A percentile compares a stretch with the other conserved stretches of the same genome.
phyloP scores from a whole-genome alignment of 2,888 invertebrate species.

The Cenopis cana region DNA sequence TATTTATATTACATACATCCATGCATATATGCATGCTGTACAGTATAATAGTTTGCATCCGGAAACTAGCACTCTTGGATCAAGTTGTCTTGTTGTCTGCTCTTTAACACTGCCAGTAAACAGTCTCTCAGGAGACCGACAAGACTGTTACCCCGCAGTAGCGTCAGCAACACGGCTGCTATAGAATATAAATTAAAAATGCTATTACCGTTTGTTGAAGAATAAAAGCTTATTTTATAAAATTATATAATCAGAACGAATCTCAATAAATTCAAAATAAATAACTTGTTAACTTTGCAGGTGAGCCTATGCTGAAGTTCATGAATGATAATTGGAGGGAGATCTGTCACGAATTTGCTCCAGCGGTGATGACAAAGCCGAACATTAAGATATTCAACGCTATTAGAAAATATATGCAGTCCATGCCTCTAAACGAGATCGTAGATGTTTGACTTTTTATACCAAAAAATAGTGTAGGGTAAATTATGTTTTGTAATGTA shows the following conservation, averaged over 20 bases:
- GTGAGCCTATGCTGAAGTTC: slow-evolving; percentile 64
- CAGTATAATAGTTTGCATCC: no score
- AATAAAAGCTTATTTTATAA: no score
- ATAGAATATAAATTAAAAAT: no score
- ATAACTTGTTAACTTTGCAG: slow-evolving; percentile 52
- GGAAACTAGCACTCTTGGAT: no score
- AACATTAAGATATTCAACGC: slow-evolving; percentile 55
- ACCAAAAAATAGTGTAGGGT: slow-evolving; percentile 33
- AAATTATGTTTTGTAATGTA: background rate
- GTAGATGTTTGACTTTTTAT: slow-evolving; percentile 46
- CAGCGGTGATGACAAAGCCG: slow-evolving; percentile 59
- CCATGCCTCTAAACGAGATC: slow-evolving; percentile 60
- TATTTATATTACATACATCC: slow-evolving; percentile 41
- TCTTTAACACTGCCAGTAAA: no score
- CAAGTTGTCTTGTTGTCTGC: no score
- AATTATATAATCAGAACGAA: no score
- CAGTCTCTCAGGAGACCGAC: no score
- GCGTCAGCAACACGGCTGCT: no score
- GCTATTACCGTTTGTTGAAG: no score
- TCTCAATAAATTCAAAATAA: background rate
- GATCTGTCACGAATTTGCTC: slow-evolving; percentile 61
- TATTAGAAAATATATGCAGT: slow-evolving; percentile 56
- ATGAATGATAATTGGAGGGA: slow-evolving; percentile 70
- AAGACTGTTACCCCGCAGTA: no score
- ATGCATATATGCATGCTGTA: no score